Evolutionary conservation across 1,140 invertebrate species (phyloP).

Genomic region (Zaprionus vittiger): DNA sequence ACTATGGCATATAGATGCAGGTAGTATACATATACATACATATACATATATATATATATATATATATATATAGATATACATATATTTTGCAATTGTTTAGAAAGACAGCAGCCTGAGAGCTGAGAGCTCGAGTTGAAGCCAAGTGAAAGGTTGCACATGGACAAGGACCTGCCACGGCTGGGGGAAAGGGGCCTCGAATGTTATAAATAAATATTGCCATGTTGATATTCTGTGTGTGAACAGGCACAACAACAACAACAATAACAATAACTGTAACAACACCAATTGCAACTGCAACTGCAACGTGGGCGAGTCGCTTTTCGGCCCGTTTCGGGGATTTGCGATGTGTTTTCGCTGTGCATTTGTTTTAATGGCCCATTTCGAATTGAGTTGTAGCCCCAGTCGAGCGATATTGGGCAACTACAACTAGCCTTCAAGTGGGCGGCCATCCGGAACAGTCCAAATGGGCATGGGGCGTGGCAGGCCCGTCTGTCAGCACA

Average conservation of each 20-base stretch:
- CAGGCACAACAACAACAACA: conserved; percentile 40
- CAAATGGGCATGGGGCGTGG: neutral
- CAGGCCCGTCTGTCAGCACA: neutral
- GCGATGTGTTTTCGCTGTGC: conserved; percentile 56
- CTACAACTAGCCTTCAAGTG: conserved; percentile 39
- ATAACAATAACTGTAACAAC: neutral
- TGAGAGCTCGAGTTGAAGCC: conserved; percentile 24
- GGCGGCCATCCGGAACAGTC: conserved; percentile 45
- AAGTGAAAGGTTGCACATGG: conserved; percentile 69
- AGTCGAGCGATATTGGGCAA: conserved; percentile 41
- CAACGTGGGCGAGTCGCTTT: conserved; percentile 52
- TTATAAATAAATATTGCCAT: conserved; percentile 79
- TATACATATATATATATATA: neutral
- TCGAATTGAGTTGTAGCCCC: conserved; percentile 72
- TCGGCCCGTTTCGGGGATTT: conserved; percentile 28
- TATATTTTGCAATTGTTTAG: conserved; percentile 44
- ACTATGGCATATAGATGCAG: neutral
- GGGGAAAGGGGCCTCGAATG: conserved; percentile 41
- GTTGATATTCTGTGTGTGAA: conserved; percentile 67
- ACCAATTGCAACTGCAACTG: neutral
- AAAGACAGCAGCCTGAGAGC: conserved; percentile 37
- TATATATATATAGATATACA: conserved; percentile 16
- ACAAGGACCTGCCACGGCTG: conserved; percentile 52
- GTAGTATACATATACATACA: conserved; percentile 8
- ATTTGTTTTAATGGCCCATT: conserved; percentile 80